Conservation (phyloP, 2,888 invertebrate genomes). For the Lasioglossum vierecki region DNA sequence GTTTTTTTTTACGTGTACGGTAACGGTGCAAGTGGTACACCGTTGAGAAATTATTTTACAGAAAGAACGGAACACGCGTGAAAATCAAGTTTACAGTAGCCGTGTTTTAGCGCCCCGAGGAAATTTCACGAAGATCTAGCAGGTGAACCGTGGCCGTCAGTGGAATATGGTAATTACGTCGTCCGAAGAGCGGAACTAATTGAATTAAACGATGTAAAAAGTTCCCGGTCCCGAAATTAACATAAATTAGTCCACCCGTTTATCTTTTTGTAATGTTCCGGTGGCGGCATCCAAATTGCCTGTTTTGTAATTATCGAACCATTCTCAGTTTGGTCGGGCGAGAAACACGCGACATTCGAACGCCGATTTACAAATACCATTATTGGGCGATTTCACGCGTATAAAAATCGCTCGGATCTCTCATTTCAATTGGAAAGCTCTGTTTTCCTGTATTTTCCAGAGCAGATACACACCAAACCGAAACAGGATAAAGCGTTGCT, state of each 20-base stretch:
- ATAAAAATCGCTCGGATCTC: neutral
- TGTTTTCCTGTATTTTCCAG: neutral
- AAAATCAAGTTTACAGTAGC: neutral
- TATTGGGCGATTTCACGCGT: neutral
- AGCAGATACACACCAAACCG: neutral
- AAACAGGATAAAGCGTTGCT: neutral
- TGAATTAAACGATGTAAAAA: conserved; percentile 76
- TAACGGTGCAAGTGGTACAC: neutral
- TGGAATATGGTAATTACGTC: conserved; percentile 73
- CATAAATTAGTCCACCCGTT: conserved; percentile 71
- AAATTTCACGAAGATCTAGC: neutral
- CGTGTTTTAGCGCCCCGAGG: neutral
- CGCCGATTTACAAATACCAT: conserved; percentile 33
- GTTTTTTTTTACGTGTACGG: neutral
- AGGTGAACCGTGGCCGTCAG: neutral
- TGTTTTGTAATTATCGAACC: conserved; percentile 14
- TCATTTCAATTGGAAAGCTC: neutral
- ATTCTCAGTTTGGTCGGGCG: neutral
- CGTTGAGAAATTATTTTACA: neutral
- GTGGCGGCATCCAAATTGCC: conserved; percentile 22
- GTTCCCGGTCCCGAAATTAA: conserved; percentile 71
- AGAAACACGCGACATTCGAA: neutral
- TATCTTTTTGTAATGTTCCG: conserved; percentile 41
- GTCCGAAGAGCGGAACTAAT: conserved; percentile 74
- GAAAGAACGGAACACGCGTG: neutral